Conservation (phyloP, 1,140 invertebrate genomes). For the Drosophila pruinosa region DNA sequence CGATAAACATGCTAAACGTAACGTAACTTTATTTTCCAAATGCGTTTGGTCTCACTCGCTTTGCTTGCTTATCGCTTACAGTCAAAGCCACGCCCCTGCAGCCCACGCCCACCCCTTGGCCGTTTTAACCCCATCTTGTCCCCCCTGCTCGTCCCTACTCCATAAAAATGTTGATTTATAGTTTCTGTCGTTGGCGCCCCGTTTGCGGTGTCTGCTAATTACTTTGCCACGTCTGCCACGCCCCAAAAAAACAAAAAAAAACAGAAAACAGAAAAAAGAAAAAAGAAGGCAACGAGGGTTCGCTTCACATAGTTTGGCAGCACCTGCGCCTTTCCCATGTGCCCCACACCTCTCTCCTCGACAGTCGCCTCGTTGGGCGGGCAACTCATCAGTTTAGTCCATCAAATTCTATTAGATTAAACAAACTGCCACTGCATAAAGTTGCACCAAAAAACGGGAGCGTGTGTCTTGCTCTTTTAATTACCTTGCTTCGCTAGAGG, state of each 20-base stretch:
- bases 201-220: conserved; percentile 68
- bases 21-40: no score
- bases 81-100: conserved; percentile 55
- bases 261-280: neutral
- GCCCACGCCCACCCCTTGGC: neutral
- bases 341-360: neutral
- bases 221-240: conserved; percentile 76
- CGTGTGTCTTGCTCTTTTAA: conserved; percentile 3
- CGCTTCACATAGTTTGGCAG: conserved; percentile 19
- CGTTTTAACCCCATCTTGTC: neutral
- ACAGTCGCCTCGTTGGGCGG: no score
- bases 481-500: no score
- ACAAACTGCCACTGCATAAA: conserved; percentile 57
- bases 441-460: conserved; percentile 22
- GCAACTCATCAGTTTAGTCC: conserved; percentile 10
- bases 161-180: conserved; percentile 77
- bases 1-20: conserved; percentile 72
- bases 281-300: neutral
- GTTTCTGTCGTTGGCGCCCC: conserved; percentile 70
- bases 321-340: conserved; percentile 29
- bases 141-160: conserved; percentile 37
- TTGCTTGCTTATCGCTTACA: conserved; percentile 42
- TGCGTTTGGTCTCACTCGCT: neutral
- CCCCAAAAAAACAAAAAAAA: conserved; percentile 22
- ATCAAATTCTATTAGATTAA: conserved; percentile 70